A percentile compares a stretch with the other conserved stretches of the same genome.
phyloP scores from a whole-genome alignment of 1,140 invertebrate genomes.

The Halyomorpha halys region DNA sequence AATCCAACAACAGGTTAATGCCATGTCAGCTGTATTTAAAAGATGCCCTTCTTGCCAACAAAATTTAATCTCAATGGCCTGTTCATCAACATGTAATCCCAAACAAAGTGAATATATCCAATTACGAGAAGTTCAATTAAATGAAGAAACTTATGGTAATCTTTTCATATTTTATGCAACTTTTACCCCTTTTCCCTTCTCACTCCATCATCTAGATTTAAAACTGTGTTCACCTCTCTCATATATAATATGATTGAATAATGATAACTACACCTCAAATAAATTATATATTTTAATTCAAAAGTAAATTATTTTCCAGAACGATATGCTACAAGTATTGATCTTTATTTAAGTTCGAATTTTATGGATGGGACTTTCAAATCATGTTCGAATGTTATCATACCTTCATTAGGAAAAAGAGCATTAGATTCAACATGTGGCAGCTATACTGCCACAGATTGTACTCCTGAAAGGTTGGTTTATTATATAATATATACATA shows the following conservation, averaged over 20 bases:
- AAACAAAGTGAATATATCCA: slow-evolving; percentile 64
- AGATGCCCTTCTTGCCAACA: slow-evolving; percentile 76
- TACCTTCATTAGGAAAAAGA: slow-evolving; percentile 61
- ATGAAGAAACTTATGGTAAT: slow-evolving; percentile 19
- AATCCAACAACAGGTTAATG: slow-evolving; percentile 47
- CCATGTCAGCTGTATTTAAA: slow-evolving; percentile 54
- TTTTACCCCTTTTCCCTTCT: no score
- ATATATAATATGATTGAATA: neutral
- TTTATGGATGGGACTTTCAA: slow-evolving; percentile 64
- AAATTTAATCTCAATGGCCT: slow-evolving; percentile 73
- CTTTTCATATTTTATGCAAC: neutral
- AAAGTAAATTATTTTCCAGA: slow-evolving; percentile 32
- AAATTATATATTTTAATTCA: neutral
- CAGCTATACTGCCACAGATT: slow-evolving; percentile 49
- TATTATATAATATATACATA: no score
- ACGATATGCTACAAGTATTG: slow-evolving; percentile 36
- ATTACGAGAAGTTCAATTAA: slow-evolving; percentile 35
- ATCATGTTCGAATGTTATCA: slow-evolving; percentile 71
- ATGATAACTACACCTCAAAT: neutral
- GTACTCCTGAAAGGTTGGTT: slow-evolving; percentile 44
- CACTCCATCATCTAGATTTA: no score
- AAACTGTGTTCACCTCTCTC: neutral
- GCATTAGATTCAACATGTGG: slow-evolving; percentile 76
- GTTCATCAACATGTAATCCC: slow-evolving; percentile 69
- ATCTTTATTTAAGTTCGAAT: slow-evolving; percentile 49